Evolutionary conservation across 2,888 invertebrate genomes (phyloP).

Genomic region (Deilephila elpenor): DNA sequence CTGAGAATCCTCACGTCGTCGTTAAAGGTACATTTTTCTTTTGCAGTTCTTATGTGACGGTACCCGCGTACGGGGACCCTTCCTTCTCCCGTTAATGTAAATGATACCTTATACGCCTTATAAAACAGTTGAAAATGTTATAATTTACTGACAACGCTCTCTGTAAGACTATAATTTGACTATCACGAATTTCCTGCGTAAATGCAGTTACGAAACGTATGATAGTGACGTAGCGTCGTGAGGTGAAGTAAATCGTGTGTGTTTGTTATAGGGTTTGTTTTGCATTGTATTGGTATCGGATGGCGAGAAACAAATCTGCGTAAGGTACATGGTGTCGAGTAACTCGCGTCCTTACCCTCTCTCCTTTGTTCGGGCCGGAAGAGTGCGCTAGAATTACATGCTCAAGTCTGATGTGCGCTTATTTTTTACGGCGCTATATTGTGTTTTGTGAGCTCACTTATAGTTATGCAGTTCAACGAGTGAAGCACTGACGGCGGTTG

Average conservation of each 20-base stretch:
- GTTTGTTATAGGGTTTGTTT: slow-evolving; percentile 64
- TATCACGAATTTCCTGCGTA: slow-evolving; percentile 83
- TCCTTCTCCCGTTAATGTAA: slow-evolving; percentile 65
- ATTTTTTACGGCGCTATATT: slow-evolving; percentile 84
- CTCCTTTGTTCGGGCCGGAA: slow-evolving; percentile 84
- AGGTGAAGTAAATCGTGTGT: slow-evolving; percentile 64
- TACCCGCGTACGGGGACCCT: slow-evolving; percentile 79
- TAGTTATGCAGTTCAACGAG: slow-evolving; percentile 83
- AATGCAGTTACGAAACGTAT: slow-evolving; percentile 67
- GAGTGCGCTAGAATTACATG: slow-evolving; percentile 85
- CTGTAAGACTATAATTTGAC: slow-evolving; percentile 85
- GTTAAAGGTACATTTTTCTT: slow-evolving; percentile 85
- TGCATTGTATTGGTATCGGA: slow-evolving; percentile 57
- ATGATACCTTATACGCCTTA: slow-evolving; percentile 73
- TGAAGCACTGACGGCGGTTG: slow-evolving; percentile 76
- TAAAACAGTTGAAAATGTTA: slow-evolving; percentile 80
- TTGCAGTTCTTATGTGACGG: slow-evolving; percentile 78
- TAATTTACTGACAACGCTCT: slow-evolving; percentile 79
- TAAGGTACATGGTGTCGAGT: slow-evolving; percentile 84
- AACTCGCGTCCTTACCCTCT: slow-evolving; percentile 85
- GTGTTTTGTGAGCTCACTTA: slow-evolving; percentile 76
- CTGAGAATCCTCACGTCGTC: slow-evolving; percentile 79
- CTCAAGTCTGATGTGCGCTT: slow-evolving; percentile 84
- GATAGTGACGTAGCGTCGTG: slow-evolving; percentile 54
- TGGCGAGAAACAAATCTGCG: slow-evolving; percentile 83